These are phyloP conservation scores for Aproaerema taeniolella DNA, from an alignment of 2,888 invertebrate species.

Conservation along the genomic window DNA sequence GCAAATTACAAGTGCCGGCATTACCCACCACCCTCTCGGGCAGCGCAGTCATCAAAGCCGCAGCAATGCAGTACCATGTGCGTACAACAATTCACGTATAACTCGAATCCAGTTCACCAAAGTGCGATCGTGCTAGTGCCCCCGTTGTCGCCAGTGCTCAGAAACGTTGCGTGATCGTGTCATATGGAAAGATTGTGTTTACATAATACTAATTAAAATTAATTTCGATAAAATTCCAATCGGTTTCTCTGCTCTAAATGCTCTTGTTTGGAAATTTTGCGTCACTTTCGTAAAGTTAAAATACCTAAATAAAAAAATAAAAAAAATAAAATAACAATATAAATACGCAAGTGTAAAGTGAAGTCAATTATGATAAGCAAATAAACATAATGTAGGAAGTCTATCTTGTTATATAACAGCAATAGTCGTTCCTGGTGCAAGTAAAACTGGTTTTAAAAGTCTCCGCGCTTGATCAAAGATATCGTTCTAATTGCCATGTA, in stretches of 20 bases:
- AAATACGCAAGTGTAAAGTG: constrained; percentile 5
- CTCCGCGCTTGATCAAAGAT: constrained; percentile 12
- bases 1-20: constrained; percentile 68
- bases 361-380: too few relatives aligned
- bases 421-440: constrained; percentile 35
- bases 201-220: background rate
- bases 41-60: constrained; percentile 40
- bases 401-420: constrained; percentile 47
- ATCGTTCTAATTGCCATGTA: too few relatives aligned
- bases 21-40: constrained; percentile 64
- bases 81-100: constrained; percentile 40
- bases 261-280: too few relatives aligned
- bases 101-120: too few relatives aligned
- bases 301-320: background rate
- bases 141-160: constrained; percentile 5
- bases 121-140: constrained; percentile 18
- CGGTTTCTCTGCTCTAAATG: background rate
- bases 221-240: background rate
- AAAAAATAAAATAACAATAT: background rate
- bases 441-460: constrained; percentile 37
- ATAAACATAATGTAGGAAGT: constrained; percentile 38
- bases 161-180: constrained; percentile 13
- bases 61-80: constrained; percentile 69
- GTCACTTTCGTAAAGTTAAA: too few relatives aligned
- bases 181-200: constrained; percentile 9